Base-by-base conservation (phyloP, 1,140 invertebrate species). In the Centruroides vittatus region DNA sequence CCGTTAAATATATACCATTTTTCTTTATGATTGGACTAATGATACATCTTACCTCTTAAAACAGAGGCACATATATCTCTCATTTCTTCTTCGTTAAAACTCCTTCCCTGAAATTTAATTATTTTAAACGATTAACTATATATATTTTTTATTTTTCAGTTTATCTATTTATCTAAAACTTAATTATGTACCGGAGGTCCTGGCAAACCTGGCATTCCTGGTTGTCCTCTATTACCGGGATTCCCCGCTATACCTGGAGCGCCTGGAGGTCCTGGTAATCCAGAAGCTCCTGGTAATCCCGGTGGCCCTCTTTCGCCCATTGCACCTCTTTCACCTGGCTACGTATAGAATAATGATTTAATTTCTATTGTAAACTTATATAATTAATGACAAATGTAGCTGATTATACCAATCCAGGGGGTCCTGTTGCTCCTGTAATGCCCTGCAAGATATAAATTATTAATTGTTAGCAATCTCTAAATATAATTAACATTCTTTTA, bases 41-140 rank as follows among this genome's bases (percentile, higher is more conserved):
- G 8, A 41, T 41, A 41, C 9, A 58, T 12, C 34, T 68, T 69
- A 81, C 79, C 79, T 77, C 78, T 70, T 23, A 80, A 62, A 12
- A 81, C 77, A 13, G 70, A 73, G 34, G 74, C 67, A 66, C 79
- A 80, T 61, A 81, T 78, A 61, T 80, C 78, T 63, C 75, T 68
- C 57, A 81, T 70, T 68, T 80, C 78, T 12, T 72, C 70, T 61
- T 80, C 79, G 9, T 66, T 72, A 56, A 77, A 75, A 62, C 70
- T 73, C 58, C 73, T 68, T 34, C 78, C 78, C 62, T 64, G 23
- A 65, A 69, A 66, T 36, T 41, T 41, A 5, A 41, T 41, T 41
- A 41, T 41, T 41, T 6, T 41, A 55, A n/a, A 58, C 9, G 34
- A 11, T n/a, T 4, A 59, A 46, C 4, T 13, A 7, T 56, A 35